Evolutionary conservation across 2,113 vertebrate species (phyloP).

Genomic region (Castor canadensis): DNA sequence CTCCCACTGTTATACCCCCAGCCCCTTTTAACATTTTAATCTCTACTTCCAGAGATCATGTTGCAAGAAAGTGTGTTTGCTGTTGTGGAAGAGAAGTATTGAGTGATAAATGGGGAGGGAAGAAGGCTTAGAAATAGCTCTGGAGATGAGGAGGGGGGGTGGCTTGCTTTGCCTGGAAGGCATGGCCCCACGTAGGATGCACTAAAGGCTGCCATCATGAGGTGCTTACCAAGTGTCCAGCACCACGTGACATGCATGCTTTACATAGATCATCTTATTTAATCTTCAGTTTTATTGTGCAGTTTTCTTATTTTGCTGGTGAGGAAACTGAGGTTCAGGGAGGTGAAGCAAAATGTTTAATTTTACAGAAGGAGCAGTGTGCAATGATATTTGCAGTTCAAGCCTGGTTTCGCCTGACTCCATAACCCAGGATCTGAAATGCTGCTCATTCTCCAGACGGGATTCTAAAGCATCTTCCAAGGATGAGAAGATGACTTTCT

Average conservation of each 20-base stretch:
- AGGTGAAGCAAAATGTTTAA: neutral
- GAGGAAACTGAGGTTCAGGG: neutral
- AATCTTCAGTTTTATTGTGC: neutral
- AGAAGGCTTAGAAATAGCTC: neutral
- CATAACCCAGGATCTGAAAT: neutral
- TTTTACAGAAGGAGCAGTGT: neutral
- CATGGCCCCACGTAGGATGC: fast-evolving
- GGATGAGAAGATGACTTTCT: neutral
- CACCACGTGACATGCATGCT: neutral
- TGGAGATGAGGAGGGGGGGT: neutral
- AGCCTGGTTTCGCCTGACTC: neutral
- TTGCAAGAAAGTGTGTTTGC: neutral
- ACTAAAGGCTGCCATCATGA: neutral
- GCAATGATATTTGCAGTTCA: neutral
- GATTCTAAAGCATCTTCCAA: neutral
- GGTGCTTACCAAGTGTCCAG: too few species aligned
- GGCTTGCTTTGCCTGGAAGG: neutral
- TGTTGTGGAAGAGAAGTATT: neutral
- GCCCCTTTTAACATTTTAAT: neutral
- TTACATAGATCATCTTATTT: neutral
- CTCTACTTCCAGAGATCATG: neutral
- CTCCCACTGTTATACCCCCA: neutral
- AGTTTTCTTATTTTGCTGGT: neutral
- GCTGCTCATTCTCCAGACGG: neutral
- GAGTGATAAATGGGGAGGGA: neutral